Evolutionary conservation across 2,113 vertebrate genomes (phyloP).

Genomic region (Centrocercus urophasianus): DNA sequence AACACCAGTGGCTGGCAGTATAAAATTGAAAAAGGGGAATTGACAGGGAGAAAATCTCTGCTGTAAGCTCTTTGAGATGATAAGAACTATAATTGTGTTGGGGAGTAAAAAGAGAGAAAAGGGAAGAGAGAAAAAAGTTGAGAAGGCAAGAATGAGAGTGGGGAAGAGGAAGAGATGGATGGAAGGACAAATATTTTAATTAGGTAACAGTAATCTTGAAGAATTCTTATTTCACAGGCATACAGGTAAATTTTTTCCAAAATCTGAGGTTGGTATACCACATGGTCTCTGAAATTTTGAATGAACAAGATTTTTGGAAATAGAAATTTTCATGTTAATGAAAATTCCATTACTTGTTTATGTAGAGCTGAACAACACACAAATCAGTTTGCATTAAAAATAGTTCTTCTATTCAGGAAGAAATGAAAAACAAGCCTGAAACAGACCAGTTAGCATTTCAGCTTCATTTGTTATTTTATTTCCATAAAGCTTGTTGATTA

Average conservation of each 20-base stretch:
- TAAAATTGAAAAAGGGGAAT: not conserved
- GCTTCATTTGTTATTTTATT: constrained; percentile 74
- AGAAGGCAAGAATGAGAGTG: no score
- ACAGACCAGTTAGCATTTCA: constrained; percentile 62
- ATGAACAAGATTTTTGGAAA: not conserved
- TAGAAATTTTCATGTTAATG: not conserved
- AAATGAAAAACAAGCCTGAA: constrained; percentile 26
- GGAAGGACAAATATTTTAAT: not conserved
- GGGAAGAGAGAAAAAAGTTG: not conserved
- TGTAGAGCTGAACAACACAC: not conserved
- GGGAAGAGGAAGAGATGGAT: not conserved
- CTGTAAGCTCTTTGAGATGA: not conserved
- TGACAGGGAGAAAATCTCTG: not conserved
- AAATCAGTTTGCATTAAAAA: not conserved
- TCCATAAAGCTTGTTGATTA: constrained; percentile 78
- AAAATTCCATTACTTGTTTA: not conserved
- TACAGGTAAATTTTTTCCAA: not conserved
- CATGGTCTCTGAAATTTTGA: not conserved
- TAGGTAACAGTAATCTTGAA: not conserved
- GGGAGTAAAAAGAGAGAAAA: not conserved
- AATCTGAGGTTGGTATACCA: not conserved
- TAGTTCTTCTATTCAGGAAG: not conserved
- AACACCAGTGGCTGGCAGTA: not conserved
- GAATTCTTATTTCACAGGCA: not conserved
- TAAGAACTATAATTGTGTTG: not conserved